phyloP scores from a whole-genome alignment of 1,140 invertebrate genomes.

The Ridgeia piscesae region DNA sequence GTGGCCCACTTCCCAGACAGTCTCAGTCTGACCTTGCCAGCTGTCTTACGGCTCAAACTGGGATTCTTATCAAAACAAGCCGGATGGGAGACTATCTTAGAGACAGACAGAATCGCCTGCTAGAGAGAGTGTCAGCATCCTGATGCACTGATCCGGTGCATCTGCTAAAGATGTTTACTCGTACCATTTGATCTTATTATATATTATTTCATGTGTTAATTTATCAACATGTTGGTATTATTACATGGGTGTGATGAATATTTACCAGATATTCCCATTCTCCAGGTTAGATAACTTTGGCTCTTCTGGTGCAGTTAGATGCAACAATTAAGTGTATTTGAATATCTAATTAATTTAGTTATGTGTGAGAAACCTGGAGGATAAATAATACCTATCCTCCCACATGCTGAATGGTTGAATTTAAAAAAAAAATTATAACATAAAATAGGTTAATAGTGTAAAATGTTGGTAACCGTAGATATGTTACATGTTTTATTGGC shows the following conservation, averaged over 20 bases:
- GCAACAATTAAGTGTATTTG: not conserved
- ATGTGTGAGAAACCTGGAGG: not conserved
- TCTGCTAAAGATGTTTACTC: too few relatives aligned
- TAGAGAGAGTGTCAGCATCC: not conserved
- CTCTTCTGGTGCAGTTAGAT: not conserved
- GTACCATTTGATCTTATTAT: not conserved
- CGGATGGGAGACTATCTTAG: not conserved
- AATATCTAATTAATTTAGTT: not conserved
- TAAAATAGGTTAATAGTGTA: too few relatives aligned
- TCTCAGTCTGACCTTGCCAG: not conserved
- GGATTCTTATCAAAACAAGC: not conserved
- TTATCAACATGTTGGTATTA: too few relatives aligned
- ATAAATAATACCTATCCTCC: too few relatives aligned
- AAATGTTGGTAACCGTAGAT: too few relatives aligned
- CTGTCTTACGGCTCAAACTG: not conserved
- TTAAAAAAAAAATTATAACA: too few relatives aligned
- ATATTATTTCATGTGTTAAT: too few relatives aligned
- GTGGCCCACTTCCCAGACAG: not conserved
- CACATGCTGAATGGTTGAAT: too few relatives aligned
- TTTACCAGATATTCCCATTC: too few relatives aligned
- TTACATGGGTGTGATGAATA: too few relatives aligned
- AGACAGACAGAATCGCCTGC: not conserved
- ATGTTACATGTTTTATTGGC: not conserved
- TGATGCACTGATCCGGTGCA: not conserved
- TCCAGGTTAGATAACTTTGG: too few relatives aligned